Base-by-base conservation (phyloP, 2,113 vertebrate species). In the Lampris megalopsis region DNA sequence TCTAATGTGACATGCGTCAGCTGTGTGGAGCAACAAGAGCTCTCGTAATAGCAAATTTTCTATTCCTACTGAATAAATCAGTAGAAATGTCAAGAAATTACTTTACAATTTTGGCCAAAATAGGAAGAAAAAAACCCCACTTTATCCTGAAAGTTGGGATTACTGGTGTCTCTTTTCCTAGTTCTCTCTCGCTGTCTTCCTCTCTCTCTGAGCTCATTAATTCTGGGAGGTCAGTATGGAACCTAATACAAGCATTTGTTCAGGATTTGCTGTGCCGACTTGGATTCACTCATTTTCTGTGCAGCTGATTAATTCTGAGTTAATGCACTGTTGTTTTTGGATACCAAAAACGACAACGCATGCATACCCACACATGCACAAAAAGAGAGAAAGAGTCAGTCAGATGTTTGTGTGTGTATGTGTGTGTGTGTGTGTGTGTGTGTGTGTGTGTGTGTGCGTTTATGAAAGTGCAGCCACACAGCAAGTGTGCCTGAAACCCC, bases 221-320 rank as follows among this genome's bases (percentile, higher is more conserved):
- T 81, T 83, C 77, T 73, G 65, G 52, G 73, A 84, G 86, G 86
- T 89, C 79, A 78, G 53, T 52, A 78, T 54, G 38, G 75, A 38
- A 62, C 80, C 68, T 88, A 78, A 83, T 82, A 78, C 63, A 71
- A 71, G 81, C 77, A 81, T 87, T 86, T 87, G 76, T 84, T 86
- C 76, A 43, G 73, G 66, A 85, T 84, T 76, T 65, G 66, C 41
- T 49, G 24, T 37, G 24, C 63, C 72, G 62, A 41, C 69, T 56
- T 9, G 35, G 59, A 74, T 68, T 84, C 73, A 76, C 58, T 75
- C 77, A 48, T 9, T n/a, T 54, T 42, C 36, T 10, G 9, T 63
- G 5, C 54, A 42, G 42, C 54, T 52, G 80, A 48, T 63, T 63
- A 63, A 61, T 65, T 58, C 63, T 70, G 40, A 70, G 63, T 76